phyloP scores from a whole-genome alignment of 2,888 invertebrate species.

The Urechis unicinctus region DNA sequence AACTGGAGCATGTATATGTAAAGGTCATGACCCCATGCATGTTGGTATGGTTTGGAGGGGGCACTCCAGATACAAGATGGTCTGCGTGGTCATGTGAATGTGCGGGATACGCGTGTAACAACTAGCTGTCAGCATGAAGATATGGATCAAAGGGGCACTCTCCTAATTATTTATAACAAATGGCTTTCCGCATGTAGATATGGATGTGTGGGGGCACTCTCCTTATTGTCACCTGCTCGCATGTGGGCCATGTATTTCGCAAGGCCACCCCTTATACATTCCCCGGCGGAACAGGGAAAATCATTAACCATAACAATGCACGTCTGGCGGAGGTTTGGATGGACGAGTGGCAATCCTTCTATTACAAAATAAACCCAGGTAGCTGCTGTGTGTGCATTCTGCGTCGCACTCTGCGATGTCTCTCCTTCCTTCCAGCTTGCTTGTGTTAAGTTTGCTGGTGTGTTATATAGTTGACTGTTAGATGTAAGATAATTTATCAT shows the following conservation, averaged over 20 bases:
- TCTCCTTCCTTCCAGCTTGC: not conserved
- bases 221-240: slow-evolving; percentile 31
- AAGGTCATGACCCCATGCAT: no score
- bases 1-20: no score
- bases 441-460: not conserved
- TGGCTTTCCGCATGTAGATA: no score
- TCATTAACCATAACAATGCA: slow-evolving; percentile 94
- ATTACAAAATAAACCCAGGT: slow-evolving; percentile 27
- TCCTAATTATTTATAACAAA: no score
- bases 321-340: slow-evolving; percentile 98
- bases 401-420: not conserved
- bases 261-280: slow-evolving; percentile 83
- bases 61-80: no score
- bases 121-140: no score
- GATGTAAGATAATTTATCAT: no score
- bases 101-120: no score
- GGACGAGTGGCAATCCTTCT: slow-evolving; percentile 85
- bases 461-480: not conserved
- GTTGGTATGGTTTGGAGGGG: no score
- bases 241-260: slow-evolving; percentile 35
- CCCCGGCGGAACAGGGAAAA: slow-evolving; percentile 77
- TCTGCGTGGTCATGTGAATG: no score
- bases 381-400: not conserved
- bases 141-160: no score
- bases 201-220: slow-evolving; percentile 33